phyloP scores from a whole-genome alignment of 2,888 invertebrate species.

The Drosophila eohydei region DNA sequence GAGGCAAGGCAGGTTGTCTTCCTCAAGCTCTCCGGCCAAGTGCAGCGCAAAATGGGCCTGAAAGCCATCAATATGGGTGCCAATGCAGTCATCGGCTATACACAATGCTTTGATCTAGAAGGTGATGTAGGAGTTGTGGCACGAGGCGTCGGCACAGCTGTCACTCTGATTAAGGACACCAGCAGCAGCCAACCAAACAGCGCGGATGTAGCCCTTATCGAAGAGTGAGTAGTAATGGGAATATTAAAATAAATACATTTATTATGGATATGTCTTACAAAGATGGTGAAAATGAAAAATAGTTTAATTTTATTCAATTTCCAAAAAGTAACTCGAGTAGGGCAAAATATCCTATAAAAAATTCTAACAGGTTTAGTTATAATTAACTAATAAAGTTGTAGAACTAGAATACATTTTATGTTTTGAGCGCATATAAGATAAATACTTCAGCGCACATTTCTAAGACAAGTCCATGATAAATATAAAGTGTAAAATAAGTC shows the following conservation, averaged over 20 bases:
- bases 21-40: conserved; percentile 96
- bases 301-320: not conserved
- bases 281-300: not conserved
- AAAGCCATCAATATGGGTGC: conserved; percentile 97
- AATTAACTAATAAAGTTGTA: not conserved
- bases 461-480: conserved; percentile 24
- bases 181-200: conserved; percentile 81
- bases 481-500: not conserved
- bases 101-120: conserved; percentile 97
- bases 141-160: conserved; percentile 96
- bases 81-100: conserved; percentile 97
- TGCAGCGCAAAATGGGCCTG: conserved; percentile 95
- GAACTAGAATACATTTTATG: not conserved
- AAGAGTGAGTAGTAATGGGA: conserved; percentile 87
- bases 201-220: conserved; percentile 85
- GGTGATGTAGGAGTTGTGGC: conserved; percentile 99
- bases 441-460: too few relatives aligned
- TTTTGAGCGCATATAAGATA: too few relatives aligned
- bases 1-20: conserved; percentile 98
- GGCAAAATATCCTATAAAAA: not conserved
- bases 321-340: too few relatives aligned
- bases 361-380: not conserved
- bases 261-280: conserved; percentile 25
- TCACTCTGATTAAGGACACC: conserved; percentile 89
- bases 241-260: not conserved